A percentile compares a stretch with the other conserved stretches of the same genome.
Evolutionary conservation across 2,797 vertebrate genomes (phyloP).

Genomic region (Lophotriccus pileatus): DNA sequence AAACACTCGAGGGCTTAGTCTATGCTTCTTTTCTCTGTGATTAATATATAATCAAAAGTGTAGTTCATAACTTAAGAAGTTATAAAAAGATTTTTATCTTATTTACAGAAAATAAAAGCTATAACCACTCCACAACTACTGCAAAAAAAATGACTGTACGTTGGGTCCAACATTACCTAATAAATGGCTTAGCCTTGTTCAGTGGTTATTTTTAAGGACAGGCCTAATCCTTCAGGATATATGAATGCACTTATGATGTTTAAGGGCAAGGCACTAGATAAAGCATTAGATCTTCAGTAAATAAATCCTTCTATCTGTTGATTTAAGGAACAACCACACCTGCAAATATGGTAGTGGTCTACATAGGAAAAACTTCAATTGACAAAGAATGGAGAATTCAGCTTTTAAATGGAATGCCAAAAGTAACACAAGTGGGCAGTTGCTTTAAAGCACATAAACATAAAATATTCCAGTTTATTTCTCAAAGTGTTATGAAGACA

Average conservation of each 20-base stretch:
- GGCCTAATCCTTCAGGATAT: background rate
- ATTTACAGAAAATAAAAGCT: background rate
- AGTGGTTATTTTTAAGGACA: background rate
- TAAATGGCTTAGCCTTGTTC: background rate
- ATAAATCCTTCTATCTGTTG: background rate
- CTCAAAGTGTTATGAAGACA: background rate
- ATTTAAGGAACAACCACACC: background rate
- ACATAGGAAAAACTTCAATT: background rate
- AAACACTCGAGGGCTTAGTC: background rate
- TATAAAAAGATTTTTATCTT: background rate
- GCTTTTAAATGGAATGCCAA: background rate
- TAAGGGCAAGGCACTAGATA: background rate
- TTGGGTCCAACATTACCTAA: background rate
- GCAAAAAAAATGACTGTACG: background rate
- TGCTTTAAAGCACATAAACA: background rate
- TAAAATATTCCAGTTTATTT: background rate
- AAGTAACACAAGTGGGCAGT: background rate
- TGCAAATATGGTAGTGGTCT: background rate
- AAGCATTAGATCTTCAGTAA: background rate
- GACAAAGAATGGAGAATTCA: background rate
- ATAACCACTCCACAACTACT: background rate
- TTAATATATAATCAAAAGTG: constrained; percentile 18
- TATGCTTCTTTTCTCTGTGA: background rate
- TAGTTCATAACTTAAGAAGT: background rate
- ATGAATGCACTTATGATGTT: background rate